Base-by-base conservation (phyloP, 2,888 invertebrate genomes). In the Pseudeuparius sepicola region DNA sequence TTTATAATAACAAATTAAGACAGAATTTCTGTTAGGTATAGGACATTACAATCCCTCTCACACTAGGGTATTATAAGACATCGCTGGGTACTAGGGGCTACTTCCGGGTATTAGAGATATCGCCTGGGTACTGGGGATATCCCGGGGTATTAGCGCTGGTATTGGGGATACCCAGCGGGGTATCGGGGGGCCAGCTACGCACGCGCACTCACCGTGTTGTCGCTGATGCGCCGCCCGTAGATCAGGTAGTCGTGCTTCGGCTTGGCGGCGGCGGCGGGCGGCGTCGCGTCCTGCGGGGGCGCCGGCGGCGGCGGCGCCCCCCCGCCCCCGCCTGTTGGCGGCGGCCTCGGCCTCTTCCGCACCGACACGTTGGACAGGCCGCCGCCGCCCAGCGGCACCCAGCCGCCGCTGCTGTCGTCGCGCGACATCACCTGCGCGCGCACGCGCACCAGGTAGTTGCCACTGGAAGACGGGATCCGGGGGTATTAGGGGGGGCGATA, bases 401-500 rank as follows among this genome's bases (percentile, higher is more conserved):
- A 94, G 51, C 93, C 92, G 48, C 90, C 93, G 47, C 88, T 87
- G 66, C 86, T 89, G 66, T 94, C 96, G 77, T 96, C 94, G 63
- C 94, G 78, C 60, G 86, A 88, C 94, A 96, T 96, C 70, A 94
- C 94, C 80, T 94, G 94, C 70, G 94, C 94, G 61, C 90, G 85
- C 63, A 96, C 93, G 67, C 87, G 88, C 74, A 94, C 93, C 80
- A 93, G 72, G 70, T 80, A 83, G 71, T 79, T 71, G 62, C 71
- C 84, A 81, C 88, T 88, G 71, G 20, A 75, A 72, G 43, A 48
- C 49, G 51, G 47, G 40, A 15, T 20, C 9, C 9, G 7, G 20
- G 9, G 9, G 9, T 20, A 9, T 7, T 9, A 7, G 20, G 20
- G 20, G n/a, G n/a, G n/a, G n/a, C n/a, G n/a, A n/a, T n/a, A n/a